Percentiles rank a stretch among this genome's conserved stretches.
Evolutionary conservation across 2,888 invertebrate species (phyloP).

Genomic region (Eledona agricola): DNA sequence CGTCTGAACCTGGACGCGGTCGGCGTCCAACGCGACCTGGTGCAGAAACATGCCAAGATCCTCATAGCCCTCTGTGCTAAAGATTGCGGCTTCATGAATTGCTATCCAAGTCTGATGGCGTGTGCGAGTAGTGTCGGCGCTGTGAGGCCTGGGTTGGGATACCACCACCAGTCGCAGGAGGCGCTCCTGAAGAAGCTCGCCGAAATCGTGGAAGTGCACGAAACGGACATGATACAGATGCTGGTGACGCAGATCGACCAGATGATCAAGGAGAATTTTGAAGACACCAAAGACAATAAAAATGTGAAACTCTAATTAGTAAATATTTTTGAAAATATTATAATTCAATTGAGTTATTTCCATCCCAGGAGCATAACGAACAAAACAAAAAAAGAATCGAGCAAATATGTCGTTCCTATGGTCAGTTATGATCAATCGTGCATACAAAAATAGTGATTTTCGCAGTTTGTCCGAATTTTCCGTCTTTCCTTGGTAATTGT

Average conservation of each 20-base stretch:
- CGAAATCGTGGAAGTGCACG: slow-evolving; percentile 71
- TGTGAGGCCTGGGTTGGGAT: slow-evolving; percentile 79
- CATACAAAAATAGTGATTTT: no score
- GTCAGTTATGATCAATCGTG: no score
- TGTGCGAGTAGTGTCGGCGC: slow-evolving; percentile 86
- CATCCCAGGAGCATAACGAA: no score
- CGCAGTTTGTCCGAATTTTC: no score
- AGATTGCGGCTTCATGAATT: slow-evolving; percentile 90
- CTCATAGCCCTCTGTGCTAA: slow-evolving; percentile 90
- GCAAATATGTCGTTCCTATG: no score
- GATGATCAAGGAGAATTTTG: slow-evolving; percentile 69
- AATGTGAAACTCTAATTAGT: no score
- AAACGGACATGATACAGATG: slow-evolving; percentile 63
- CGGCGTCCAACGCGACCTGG: slow-evolving; percentile 74
- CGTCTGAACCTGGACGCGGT: slow-evolving; percentile 75
- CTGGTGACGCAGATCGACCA: slow-evolving; percentile 64
- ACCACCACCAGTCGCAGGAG: slow-evolving; percentile 71
- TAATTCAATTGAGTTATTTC: no score
- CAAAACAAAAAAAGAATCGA: no score
- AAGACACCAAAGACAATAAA: slow-evolving; percentile 41
- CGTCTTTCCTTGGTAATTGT: no score
- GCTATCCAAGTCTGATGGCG: slow-evolving; percentile 91
- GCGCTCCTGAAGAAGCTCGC: slow-evolving; percentile 76
- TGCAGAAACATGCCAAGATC: slow-evolving; percentile 87
- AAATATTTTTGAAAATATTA: no score